Evolutionary conservation across 2,797 vertebrate species (phyloP), one percentile per base, ranked within the genome.

Genomic region (Gymnothorax reevesii): DNA sequence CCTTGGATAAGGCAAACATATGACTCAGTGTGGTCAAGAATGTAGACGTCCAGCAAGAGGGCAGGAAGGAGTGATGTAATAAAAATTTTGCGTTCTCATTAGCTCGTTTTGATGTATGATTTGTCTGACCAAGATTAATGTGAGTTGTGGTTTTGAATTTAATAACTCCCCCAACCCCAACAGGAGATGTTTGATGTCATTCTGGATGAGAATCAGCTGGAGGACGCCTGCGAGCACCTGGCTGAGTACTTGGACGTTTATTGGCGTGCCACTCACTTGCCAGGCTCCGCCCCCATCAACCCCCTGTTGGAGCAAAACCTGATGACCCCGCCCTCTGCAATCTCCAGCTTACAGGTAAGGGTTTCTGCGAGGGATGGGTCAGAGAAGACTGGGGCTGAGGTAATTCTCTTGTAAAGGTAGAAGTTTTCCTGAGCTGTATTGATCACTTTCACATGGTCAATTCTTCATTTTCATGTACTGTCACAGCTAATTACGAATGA

Each of bases 171-270:
- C 5, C 52, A 42, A 71, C 52, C 57, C 85, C 55, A 17, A 79
- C 87, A 99, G 98, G 98, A 99, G 91, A 97, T 98, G 92, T 99
- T 99, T 86, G 98, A 99, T 85, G 97, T 99, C 89, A 99, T 99
- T 94, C 93, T 99, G 95, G 98, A 99, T 62, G 98, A 99, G 92
- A 99, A 99, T 95, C 98, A 99, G 92, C 93, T 99, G 87, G 98
- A 99, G 83, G 98, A 99, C 0, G 98, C 98, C 71, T 99, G 98
- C 4, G 98, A 99, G 89, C 98, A 99, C 91, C 92, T 99, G 92
- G 95, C 98, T 0, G 98, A 99, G 87, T 99, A 98, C 93, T 93
- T 99, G 89, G 98, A 99, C 90, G 97, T 98, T 77, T 99, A 99
- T 93, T 99, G 98, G 98, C 94, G 97, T 0, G 98, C 98, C 90